Evolutionary conservation across 2,888 invertebrate species (phyloP), one percentile per base, ranked within the genome.

Genomic region (Chrysotoxum bicinctum): DNA sequence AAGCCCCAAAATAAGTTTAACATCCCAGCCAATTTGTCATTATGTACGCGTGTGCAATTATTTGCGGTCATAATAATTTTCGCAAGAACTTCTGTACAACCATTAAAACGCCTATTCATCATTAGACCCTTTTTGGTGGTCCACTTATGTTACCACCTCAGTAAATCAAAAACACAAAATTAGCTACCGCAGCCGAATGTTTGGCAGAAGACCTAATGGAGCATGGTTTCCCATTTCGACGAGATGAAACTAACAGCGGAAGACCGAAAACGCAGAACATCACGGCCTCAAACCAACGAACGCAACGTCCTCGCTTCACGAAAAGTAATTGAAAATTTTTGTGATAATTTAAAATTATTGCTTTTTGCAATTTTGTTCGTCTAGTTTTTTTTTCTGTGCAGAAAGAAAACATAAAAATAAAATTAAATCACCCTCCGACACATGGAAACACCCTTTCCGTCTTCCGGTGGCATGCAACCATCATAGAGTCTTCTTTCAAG

Each of bases 301-400:
- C 62, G 23, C n/a, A 69, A 77, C 60, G 72, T 77, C 82, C 77
- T 43, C 64, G 32, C 40, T 30, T 50, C 43, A 37, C 35, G 56
- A 77, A 66, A 64, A 21, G 73, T 80, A 82, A 86, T 86, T 86
- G 85, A 77, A 82, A 82, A 21, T 58, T 82, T 70, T 40, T 69
- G 83, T 82, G 87, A 87, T 88, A 88, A 88, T 88, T 88, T 88
- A 87, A 88, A 88, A 88, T 88, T 88, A 88, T 87, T 88, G 84
- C 87, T 58, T 32, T 81, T 73, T 60, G 76, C 69, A 77, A 68
- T 72, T 88, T 86, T 26, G 50, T 50, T 26, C 50, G 14, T 50
- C 23, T 50, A 50, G 5, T 83, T 48, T n/a, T 45, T 45, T 43
- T 54, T 56, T 7, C 21, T 26, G 23, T 68, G 60, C 64, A 68